Evolutionary conservation across 1,140 invertebrate genomes (phyloP), one percentile per base, ranked within the genome.

Genomic region (Maniola jurtina): DNA sequence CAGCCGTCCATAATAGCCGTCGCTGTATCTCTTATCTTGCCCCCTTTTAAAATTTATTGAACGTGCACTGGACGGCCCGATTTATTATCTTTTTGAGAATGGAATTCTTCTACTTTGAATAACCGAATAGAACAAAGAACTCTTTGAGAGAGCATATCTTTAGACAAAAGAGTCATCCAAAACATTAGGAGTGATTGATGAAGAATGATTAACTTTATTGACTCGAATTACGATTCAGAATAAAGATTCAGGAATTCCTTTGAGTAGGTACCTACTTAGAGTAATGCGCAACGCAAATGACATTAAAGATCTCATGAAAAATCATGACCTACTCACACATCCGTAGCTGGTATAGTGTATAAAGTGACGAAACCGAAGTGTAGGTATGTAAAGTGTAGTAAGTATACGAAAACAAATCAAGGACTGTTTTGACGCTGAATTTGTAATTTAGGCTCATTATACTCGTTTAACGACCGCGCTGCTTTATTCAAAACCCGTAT

Each of bases 31-130:
- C 72, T 80, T 84, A 81, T 81, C 77, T 75, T 72, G 65, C 68
- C 71, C 75, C 76, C 48, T 77, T 83, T 79, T 73, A 68, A 78
- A 81, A 83, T 84, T 84, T 79, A 85, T 83, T 79, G 75, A 81
- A 77, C 77, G 71, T 70, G 62, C 66, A 73, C 58, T 72, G 75
- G 75, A 76, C 72, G 61, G 75, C 63, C 68, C 71, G 73, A 80
- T 86, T 80, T 83, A 83, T 79, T 69, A 72, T 68, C 79, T 72
- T 75, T 81, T 80, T 77, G 71, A 72, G 72, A 71, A 76, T 75
- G 71, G 54, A 66, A 76, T 67, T 73, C 62, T 66, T 64, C 56
- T 79, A 52, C 48, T 52, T 75, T 73, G 67, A 79, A 77, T 72
- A 72, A 54, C 47, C 9, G 33, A 36, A 50, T 15, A 52, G 42